These are phyloP conservation scores for Epizoanthus rinbou DNA, from an alignment of 92 coral and sea anemone genomes.

Conservation along the genomic window DNA sequence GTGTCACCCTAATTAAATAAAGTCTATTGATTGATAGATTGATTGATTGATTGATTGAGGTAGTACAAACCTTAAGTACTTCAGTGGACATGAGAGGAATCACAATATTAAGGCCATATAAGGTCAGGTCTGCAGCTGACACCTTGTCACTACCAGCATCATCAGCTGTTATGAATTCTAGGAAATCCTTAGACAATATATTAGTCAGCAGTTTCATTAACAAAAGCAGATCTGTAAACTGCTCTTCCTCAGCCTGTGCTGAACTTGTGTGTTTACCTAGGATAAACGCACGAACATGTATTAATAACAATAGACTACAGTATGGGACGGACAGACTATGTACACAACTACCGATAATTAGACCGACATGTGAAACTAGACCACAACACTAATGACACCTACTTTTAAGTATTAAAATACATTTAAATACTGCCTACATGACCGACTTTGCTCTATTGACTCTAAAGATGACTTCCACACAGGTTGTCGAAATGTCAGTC, in stretches of 20 bases:
- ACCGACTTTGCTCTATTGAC: too few species aligned
- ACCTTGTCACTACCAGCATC: constrained; percentile 49
- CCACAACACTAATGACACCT: too few species aligned
- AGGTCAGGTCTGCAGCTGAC: constrained; percentile 84
- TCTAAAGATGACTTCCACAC: too few species aligned
- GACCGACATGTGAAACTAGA: too few species aligned
- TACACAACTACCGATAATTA: too few species aligned
- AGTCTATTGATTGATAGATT: too few species aligned
- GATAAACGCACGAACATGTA: background rate
- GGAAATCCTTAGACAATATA: constrained; percentile 78
- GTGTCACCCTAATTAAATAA: too few species aligned
- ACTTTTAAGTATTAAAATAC: too few species aligned
- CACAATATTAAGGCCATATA: constrained; percentile 91
- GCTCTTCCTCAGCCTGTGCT: constrained; percentile 85
- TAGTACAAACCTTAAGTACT: constrained; percentile 68
- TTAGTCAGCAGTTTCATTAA: constrained; percentile 86
- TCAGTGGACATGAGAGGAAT: constrained; percentile 92
- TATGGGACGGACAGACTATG: background rate
- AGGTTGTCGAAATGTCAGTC: too few species aligned
- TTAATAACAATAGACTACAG: background rate
- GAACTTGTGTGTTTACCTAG: constrained; percentile 79
- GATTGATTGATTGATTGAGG: too few species aligned
- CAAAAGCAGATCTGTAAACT: constrained; percentile 74
- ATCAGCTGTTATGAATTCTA: constrained; percentile 50
- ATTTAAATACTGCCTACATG: too few species aligned